phyloP scores from a whole-genome alignment of 2,113 vertebrate genomes.

The Varanus komodoensis region DNA sequence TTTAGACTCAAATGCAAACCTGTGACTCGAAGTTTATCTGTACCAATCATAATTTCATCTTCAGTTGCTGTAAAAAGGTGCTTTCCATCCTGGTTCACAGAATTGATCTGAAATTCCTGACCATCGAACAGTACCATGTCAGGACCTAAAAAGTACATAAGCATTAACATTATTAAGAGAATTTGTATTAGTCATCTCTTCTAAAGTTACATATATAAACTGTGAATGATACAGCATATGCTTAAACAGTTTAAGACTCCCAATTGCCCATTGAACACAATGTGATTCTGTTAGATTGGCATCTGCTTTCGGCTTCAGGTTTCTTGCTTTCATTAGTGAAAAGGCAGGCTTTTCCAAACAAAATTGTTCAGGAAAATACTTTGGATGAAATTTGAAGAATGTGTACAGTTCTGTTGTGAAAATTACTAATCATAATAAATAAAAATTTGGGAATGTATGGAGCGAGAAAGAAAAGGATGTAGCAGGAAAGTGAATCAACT shows the following conservation, averaged over 20 bases:
- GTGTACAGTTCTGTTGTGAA: not conserved
- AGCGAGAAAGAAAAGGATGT: not conserved
- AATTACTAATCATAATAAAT: not conserved
- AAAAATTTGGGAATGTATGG: too few species aligned
- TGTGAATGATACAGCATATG: not conserved
- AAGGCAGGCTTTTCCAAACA: not conserved
- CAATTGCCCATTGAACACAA: not conserved
- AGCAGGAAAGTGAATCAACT: not conserved
- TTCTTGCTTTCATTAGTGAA: not conserved
- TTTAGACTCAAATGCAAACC: slow-evolving; percentile 76
- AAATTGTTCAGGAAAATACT: not conserved
- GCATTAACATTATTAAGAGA: slow-evolving; percentile 20
- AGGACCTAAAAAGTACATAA: slow-evolving; percentile 82
- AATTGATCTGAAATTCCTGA: slow-evolving; percentile 86
- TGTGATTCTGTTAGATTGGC: not conserved
- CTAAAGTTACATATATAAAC: not conserved
- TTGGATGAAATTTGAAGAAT: not conserved
- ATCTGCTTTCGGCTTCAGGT: not conserved
- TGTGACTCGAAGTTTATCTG: slow-evolving; percentile 92
- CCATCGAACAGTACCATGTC: slow-evolving; percentile 84
- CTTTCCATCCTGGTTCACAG: slow-evolving; percentile 75
- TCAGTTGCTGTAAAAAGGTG: slow-evolving; percentile 89
- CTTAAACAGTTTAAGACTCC: not conserved
- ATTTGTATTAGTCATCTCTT: not conserved
- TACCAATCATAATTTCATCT: slow-evolving; percentile 84